These are phyloP conservation scores for Apaloderma vittatum DNA, from an alignment of 2,113 vertebrate species.

Conservation along the genomic window DNA sequence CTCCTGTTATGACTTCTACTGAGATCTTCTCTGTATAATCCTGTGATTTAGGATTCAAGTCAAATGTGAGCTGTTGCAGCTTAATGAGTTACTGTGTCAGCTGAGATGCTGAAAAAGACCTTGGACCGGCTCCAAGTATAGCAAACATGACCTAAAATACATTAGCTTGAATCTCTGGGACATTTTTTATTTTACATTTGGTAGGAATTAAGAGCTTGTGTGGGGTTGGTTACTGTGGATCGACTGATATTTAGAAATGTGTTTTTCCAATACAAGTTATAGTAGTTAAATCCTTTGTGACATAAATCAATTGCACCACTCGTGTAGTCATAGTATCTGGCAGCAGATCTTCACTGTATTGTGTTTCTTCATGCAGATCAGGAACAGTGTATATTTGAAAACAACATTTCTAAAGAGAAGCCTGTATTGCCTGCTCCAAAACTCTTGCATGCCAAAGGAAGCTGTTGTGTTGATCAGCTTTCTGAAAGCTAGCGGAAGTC, in stretches of 20 bases:
- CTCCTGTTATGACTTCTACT: not conserved
- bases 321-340: not conserved
- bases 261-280: not conserved
- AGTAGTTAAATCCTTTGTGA: not conserved
- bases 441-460: not conserved
- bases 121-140: not conserved
- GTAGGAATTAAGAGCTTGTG: not conserved
- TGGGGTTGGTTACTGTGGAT: not conserved
- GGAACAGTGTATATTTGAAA: not conserved
- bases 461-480: not conserved
- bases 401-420: not conserved
- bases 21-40: not conserved
- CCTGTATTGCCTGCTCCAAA: not conserved
- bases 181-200: not conserved
- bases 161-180: not conserved
- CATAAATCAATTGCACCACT: fast-evolving
- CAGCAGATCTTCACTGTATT: not conserved
- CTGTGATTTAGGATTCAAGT: not conserved
- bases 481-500: not conserved
- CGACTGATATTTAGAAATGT: not conserved
- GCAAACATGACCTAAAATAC: not conserved
- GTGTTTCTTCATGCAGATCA: not conserved
- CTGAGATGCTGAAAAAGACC: not conserved
- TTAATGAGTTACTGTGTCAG: slow-evolving; percentile 3
- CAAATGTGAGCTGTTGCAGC: not conserved